phyloP scores from a whole-genome alignment of 2,888 invertebrate species.

The Dolomedes plantarius region DNA sequence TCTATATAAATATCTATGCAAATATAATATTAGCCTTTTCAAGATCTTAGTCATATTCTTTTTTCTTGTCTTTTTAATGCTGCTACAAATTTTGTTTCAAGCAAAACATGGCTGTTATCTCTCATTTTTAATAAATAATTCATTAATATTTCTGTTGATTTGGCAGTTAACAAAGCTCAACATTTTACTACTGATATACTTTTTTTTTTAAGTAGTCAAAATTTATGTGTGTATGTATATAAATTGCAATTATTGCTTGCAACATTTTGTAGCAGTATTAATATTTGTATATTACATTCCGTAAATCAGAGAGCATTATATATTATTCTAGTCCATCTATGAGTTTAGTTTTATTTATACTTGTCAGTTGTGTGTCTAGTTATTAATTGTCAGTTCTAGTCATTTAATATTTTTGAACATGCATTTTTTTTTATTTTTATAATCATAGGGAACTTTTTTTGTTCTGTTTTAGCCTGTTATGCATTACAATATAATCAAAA shows the following conservation, averaged over 20 bases:
- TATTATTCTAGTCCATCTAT: background rate
- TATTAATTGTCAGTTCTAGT: too few relatives aligned
- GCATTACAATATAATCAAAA: too few relatives aligned
- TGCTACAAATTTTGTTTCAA: constrained; percentile 22
- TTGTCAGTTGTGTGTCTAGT: too few relatives aligned
- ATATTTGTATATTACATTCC: background rate
- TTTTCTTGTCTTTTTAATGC: constrained; percentile 35
- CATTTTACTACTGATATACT: background rate
- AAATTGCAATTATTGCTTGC: background rate
- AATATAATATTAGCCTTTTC: constrained; percentile 52
- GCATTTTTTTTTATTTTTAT: background rate
- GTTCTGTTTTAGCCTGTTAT: background rate
- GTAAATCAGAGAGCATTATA: background rate
- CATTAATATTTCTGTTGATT: too few relatives aligned
- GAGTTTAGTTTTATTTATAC: too few relatives aligned
- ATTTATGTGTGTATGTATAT: too few relatives aligned
- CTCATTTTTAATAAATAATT: background rate
- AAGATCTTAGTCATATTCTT: constrained; percentile 31
- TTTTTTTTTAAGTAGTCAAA: background rate
- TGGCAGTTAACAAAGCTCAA: background rate
- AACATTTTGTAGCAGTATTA: background rate
- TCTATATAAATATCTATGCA: constrained; percentile 67
- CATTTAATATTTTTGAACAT: too few relatives aligned
- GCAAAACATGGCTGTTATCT: constrained; percentile 24
- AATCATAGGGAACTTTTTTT: background rate